Evolutionary conservation across 2,888 invertebrate species (phyloP).

Genomic region (Corbicula japonica): DNA sequence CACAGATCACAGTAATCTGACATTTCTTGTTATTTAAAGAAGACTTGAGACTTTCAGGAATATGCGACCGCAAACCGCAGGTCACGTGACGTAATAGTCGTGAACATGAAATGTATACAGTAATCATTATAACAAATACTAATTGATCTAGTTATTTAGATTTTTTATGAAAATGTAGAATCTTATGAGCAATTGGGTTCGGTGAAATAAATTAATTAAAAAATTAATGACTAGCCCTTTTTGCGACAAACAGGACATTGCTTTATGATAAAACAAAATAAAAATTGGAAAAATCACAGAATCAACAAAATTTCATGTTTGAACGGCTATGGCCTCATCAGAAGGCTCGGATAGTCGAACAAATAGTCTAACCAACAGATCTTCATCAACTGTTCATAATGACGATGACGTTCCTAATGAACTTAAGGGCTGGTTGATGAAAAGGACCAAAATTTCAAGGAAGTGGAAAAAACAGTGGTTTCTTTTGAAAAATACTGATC

Average conservation of each 20-base stretch:
- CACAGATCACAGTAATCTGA: no score
- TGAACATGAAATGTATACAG: no score
- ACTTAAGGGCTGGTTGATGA: conserved; percentile 84
- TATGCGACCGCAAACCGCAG: conserved; percentile 36
- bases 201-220: no score
- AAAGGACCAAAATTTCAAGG: conserved; percentile 82
- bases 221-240: conserved; percentile 13
- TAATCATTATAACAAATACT: no score
- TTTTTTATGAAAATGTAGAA: no score
- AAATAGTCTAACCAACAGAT: conserved; percentile 70
- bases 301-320: conserved; percentile 13
- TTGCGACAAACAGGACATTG: conserved; percentile 60
- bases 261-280: conserved; percentile 53
- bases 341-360: conserved; percentile 78
- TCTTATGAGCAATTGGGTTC: no score
- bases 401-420: conserved; percentile 72
- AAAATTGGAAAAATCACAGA: not conserved
- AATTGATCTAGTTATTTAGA: no score
- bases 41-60: no score
- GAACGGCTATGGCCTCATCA: conserved; percentile 78
- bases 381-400: conserved; percentile 69
- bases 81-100: conserved; percentile 33
- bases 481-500: conserved; percentile 81
- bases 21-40: no score
- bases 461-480: conserved; percentile 86